phyloP scores from a whole-genome alignment of 1,140 invertebrate species.

The Latrodectus geometricus region DNA sequence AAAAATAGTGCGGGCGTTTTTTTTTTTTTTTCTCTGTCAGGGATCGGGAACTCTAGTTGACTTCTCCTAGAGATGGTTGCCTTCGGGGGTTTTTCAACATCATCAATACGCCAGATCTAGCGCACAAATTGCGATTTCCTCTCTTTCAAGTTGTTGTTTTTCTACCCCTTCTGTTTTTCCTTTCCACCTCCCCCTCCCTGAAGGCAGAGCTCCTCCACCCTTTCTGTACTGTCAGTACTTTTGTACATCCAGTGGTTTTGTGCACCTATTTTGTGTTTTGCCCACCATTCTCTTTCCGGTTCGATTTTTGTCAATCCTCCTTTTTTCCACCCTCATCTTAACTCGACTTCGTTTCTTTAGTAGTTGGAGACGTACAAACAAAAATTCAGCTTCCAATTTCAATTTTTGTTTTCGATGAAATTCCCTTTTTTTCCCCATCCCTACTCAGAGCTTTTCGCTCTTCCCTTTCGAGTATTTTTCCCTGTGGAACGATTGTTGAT shows the following conservation, averaged over 20 bases:
- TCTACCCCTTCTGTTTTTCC: background rate
- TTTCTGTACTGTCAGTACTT: slow-evolving; percentile 3
- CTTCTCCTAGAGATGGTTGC: slow-evolving; percentile 20
- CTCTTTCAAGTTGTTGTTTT: slow-evolving; percentile 40
- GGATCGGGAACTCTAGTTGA: slow-evolving; percentile 9
- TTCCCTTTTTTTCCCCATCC: background rate
- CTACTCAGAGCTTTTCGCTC: background rate
- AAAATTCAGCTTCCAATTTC: slow-evolving; percentile 59
- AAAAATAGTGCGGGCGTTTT: background rate
- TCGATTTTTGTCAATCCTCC: slow-evolving; percentile 46
- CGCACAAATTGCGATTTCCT: slow-evolving; percentile 60
- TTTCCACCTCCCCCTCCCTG: background rate
- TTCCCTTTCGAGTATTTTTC: slow-evolving; percentile 11
- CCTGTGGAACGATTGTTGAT: slow-evolving; percentile 58
- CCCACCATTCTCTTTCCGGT: slow-evolving; percentile 14
- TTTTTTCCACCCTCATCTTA: background rate
- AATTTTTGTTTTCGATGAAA: slow-evolving; percentile 59
- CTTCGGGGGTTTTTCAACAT: slow-evolving; percentile 43
- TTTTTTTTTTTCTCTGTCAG: background rate
- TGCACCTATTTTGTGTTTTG: slow-evolving; percentile 56
- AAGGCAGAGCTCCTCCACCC: background rate
- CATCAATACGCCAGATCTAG: slow-evolving; percentile 61
- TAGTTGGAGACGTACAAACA: slow-evolving; percentile 34
- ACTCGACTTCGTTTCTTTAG: background rate
- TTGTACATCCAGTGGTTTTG: slow-evolving; percentile 51